These are phyloP conservation scores for Phycodurus eques DNA, from an alignment of 2,113 vertebrate species.

Conservation along the genomic window DNA sequence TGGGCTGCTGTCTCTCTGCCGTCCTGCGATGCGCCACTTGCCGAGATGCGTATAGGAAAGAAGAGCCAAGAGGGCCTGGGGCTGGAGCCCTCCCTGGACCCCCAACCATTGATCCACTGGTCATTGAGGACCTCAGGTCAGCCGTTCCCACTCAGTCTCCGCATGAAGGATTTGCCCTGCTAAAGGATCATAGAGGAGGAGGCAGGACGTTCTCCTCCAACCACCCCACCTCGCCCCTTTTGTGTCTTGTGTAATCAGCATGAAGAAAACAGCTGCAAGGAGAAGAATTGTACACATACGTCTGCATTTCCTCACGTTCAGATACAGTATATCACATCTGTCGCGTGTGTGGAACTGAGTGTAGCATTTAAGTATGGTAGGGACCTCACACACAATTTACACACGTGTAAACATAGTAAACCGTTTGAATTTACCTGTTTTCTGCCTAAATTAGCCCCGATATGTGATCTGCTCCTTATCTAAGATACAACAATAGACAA, in stretches of 20 bases:
- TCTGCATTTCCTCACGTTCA: conserved; percentile 35
- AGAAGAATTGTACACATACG: conserved; percentile 16
- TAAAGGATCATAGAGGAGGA: conserved; percentile 31
- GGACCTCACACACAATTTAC: not conserved
- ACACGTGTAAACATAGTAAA: not conserved
- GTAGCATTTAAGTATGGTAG: not conserved
- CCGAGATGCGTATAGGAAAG: conserved; percentile 38
- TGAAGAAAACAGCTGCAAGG: conserved; percentile 67
- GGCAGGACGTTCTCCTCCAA: conserved; percentile 13
- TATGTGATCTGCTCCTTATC: too few species aligned
- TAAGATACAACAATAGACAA: too few species aligned
- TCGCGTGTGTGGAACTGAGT: not conserved
- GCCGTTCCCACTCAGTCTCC: conserved; percentile 41
- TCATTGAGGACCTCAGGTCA: conserved; percentile 64
- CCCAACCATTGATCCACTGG: conserved; percentile 59
- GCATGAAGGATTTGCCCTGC: conserved; percentile 40
- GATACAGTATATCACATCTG: conserved; percentile 23
- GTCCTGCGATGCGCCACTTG: conserved; percentile 39
- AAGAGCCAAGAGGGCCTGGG: conserved; percentile 55
- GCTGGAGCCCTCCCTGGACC: conserved; percentile 53
- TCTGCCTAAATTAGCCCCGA: too few species aligned
- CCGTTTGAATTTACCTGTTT: not conserved
- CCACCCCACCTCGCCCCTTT: not conserved
- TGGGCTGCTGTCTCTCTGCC: conserved; percentile 61
- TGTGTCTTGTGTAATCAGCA: conserved; percentile 71